These are phyloP conservation scores for Drosophila lacicola DNA, from an alignment of 2,888 invertebrate genomes.

Conservation along the genomic window DNA sequence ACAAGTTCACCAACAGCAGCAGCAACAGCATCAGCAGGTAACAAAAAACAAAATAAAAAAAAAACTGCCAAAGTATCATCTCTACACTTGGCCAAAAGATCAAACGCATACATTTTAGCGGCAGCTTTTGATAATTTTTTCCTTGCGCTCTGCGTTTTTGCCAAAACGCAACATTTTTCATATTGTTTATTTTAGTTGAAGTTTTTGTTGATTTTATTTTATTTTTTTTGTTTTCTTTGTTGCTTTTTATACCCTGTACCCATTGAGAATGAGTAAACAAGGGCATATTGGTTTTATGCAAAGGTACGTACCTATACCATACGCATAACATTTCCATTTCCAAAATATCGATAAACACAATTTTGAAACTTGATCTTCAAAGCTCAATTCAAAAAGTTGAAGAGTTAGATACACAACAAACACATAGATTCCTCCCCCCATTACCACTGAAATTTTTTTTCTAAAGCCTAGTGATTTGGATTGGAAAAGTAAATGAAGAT, in stretches of 20 bases:
- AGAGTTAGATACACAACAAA: too few species aligned
- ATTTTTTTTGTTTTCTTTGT: conserved; percentile 24
- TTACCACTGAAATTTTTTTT: too few species aligned
- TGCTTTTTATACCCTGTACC: conserved; percentile 10
- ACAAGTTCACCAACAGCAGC: conserved; percentile 73
- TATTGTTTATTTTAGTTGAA: conserved; percentile 63
- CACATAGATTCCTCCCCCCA: too few species aligned
- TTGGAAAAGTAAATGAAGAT: too few species aligned
- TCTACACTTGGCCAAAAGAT: conserved; percentile 71
- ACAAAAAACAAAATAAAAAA: conserved; percentile 36
- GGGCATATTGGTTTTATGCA: too few species aligned
- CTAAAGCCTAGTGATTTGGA: too few species aligned
- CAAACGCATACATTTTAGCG: conserved; percentile 80
- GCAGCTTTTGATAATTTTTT: conserved; percentile 79
- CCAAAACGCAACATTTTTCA: conserved; percentile 73
- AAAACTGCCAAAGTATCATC: conserved; percentile 44
- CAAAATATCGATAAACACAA: too few species aligned
- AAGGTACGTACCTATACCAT: too few species aligned
- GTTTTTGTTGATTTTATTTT: conserved; percentile 29
- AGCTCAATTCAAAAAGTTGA: too few species aligned
- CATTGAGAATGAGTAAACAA: too few species aligned
- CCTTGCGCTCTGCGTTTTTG: conserved; percentile 33
- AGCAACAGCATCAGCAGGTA: conserved; percentile 58
- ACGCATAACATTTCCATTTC: too few species aligned
- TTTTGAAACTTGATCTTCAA: too few species aligned